Conservation (phyloP, 2,888 invertebrate species). For the Cerceris ruficornis region DNA sequence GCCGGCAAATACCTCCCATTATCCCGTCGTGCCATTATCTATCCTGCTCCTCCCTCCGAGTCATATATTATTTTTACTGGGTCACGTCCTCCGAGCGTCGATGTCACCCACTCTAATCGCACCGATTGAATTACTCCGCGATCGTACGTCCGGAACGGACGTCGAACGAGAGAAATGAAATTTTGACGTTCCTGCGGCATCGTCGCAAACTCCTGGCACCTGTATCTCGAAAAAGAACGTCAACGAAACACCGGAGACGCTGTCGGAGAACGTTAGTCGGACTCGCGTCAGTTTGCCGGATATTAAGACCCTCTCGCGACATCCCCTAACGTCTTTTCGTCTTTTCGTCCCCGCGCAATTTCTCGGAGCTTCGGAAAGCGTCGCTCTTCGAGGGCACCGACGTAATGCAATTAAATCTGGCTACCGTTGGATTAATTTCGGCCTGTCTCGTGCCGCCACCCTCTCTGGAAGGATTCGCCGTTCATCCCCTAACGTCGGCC, state of each 20-base stretch:
- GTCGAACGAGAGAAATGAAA: too few species aligned
- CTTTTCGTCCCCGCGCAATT: background rate
- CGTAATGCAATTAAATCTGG: slow-evolving; percentile 57
- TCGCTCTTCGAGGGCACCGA: background rate
- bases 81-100: slow-evolving; percentile 1
- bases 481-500: background rate
- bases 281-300: too few species aligned
- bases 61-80: slow-evolving; percentile 18
- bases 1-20: background rate
- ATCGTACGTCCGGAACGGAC: too few species aligned
- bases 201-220: too few species aligned
- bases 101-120: background rate
- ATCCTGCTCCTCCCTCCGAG: background rate
- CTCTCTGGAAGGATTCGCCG: background rate
- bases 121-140: background rate
- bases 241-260: too few species aligned
- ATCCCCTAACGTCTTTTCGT: background rate
- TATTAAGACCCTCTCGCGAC: background rate
- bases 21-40: background rate
- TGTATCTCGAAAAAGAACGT: too few species aligned
- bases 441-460: slow-evolving; percentile 14
- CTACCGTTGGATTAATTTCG: slow-evolving; percentile 57
- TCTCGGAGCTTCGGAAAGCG: slow-evolving; percentile 1
- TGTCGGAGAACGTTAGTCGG: too few species aligned
- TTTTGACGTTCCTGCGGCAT: too few species aligned